phyloP scores from a whole-genome alignment of 2,888 invertebrate species.

The Pteria penguin region DNA sequence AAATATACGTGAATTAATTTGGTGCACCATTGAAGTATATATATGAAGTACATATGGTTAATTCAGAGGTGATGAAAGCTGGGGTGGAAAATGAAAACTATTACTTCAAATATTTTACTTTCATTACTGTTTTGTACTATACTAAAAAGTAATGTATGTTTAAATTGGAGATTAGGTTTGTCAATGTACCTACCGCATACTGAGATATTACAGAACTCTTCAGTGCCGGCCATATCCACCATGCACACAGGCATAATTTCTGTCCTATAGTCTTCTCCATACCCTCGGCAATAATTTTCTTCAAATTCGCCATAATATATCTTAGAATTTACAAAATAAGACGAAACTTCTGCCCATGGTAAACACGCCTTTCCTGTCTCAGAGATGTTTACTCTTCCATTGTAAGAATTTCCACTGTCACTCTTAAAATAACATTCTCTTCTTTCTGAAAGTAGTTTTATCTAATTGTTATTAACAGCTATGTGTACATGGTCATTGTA shows the following conservation, averaged over 20 bases:
- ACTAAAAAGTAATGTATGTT: too few species aligned
- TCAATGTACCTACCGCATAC: conserved; percentile 37
- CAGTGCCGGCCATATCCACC: conserved; percentile 1
- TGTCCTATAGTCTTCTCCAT: not conserved
- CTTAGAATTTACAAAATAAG: not conserved
- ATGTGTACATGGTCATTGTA: too few species aligned
- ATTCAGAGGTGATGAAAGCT: too few species aligned
- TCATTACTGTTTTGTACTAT: too few species aligned
- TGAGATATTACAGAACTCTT: conserved; percentile 37
- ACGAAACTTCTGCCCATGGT: conserved; percentile 27
- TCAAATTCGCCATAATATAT: conserved; percentile 42
- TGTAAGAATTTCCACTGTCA: conserved; percentile 48
- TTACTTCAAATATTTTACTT: too few species aligned
- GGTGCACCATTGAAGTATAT: too few species aligned
- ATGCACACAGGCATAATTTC: conserved; percentile 25
- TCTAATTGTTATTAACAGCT: too few species aligned
- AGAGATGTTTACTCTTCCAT: conserved; percentile 36
- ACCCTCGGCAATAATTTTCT: conserved; percentile 41
- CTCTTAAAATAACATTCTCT: conserved; percentile 44
- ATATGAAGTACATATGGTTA: too few species aligned
- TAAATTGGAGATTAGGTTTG: too few species aligned
- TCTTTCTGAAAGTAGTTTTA: too few species aligned
- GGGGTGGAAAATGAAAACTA: too few species aligned
- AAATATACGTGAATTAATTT: too few species aligned
- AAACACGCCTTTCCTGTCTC: conserved; percentile 35